Conservation (phyloP, 1,140 invertebrate species). For the Drosophila albomicans region DNA sequence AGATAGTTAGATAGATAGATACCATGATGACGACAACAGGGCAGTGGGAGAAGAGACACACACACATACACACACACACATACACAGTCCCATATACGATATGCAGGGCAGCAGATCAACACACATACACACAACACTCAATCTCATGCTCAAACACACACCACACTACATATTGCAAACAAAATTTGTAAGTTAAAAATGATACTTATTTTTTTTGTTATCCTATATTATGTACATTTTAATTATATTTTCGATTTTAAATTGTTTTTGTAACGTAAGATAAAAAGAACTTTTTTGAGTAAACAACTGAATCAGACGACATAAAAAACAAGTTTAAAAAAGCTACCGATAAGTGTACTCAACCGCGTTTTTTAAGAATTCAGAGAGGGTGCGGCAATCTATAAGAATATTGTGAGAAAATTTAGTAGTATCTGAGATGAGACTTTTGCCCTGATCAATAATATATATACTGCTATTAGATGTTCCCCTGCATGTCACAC, state of each 20-base stretch:
- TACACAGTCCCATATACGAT: background rate
- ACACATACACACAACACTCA: background rate
- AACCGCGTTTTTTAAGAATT: too few species aligned
- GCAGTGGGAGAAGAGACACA: background rate
- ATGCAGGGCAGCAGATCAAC: background rate
- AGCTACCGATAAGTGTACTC: too few species aligned
- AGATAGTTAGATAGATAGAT: too few species aligned
- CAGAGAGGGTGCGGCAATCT: too few species aligned
- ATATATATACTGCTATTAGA: too few species aligned
- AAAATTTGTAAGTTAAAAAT: conserved; percentile 15
- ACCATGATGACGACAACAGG: background rate
- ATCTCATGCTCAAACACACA: conserved; percentile 1
- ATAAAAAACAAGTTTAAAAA: background rate
- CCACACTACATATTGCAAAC: conserved; percentile 3
- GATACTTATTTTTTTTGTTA: conserved; percentile 10
- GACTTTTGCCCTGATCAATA: too few species aligned
- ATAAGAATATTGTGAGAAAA: too few species aligned
- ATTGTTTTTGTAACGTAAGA: conserved; percentile 6
- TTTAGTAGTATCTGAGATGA: too few species aligned
- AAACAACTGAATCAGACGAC: background rate
- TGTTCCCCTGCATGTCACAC: too few species aligned
- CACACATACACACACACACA: conserved; percentile 8
- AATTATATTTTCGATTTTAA: conserved; percentile 8
- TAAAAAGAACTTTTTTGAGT: conserved; percentile 6
- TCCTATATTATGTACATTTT: conserved; percentile 1